Evolutionary conservation across 2,888 invertebrate genomes (phyloP).

Genomic region (Myopa tessellatipennis): DNA sequence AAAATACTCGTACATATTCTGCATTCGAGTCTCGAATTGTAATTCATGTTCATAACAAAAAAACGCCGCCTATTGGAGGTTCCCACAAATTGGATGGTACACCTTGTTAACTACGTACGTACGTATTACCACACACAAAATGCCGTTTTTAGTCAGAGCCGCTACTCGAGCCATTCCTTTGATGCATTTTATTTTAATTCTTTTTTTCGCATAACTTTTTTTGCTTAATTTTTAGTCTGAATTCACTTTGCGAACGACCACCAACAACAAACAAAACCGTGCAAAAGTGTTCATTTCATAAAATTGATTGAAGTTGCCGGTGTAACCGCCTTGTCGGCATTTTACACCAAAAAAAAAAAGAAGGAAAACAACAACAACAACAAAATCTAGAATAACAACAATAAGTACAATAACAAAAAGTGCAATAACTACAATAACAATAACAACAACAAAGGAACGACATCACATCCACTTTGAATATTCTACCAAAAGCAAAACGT

Average conservation of each 20-base stretch:
- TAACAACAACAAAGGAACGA: not conserved
- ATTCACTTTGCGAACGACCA: not conserved
- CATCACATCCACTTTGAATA: constrained; percentile 8
- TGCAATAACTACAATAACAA: not conserved
- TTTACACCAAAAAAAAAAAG: not conserved
- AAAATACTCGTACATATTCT: too few relatives aligned
- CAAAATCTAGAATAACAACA: not conserved
- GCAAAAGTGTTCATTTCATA: constrained; percentile 21
- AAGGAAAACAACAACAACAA: not conserved
- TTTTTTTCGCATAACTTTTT: not conserved
- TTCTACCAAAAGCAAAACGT: constrained; percentile 8
- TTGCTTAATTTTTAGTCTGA: not conserved
- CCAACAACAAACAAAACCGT: constrained; percentile 16
- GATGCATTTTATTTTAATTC: not conserved
- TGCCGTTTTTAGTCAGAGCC: too few relatives aligned
- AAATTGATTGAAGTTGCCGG: constrained; percentile 53
- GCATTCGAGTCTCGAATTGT: too few relatives aligned
- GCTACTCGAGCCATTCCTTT: too few relatives aligned
- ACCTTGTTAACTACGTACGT: too few relatives aligned
- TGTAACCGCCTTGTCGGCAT: constrained; percentile 45
- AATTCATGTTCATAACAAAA: too few relatives aligned
- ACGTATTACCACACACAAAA: too few relatives aligned
- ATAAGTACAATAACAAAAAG: not conserved
- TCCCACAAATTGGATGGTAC: too few relatives aligned
- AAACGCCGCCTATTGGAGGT: too few relatives aligned